A percentile compares a stretch with the other conserved stretches of the same genome.
These are phyloP conservation scores for Crematogaster levior DNA, from an alignment of 2,888 invertebrate genomes.

Conservation along the genomic window DNA sequence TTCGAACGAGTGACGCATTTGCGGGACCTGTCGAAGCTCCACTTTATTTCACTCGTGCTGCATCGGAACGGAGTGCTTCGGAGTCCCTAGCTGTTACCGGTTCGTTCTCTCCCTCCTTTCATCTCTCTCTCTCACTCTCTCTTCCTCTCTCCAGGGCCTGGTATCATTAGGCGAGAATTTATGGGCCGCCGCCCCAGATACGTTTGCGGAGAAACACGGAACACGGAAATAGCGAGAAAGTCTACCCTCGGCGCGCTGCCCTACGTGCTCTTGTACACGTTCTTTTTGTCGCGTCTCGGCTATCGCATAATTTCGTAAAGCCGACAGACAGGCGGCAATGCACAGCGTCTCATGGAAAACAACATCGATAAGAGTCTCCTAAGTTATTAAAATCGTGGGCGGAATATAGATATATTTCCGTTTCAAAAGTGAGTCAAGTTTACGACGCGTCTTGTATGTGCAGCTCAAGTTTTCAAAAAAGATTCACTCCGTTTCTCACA, in stretches of 20 bases:
- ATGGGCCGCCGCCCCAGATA: conserved; percentile 61
- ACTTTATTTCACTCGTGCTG: conserved; percentile 44
- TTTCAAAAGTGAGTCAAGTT: conserved; percentile 70
- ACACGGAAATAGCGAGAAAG: conserved; percentile 55
- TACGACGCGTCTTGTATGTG: neutral
- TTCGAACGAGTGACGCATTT: conserved; percentile 25
- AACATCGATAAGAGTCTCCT: conserved; percentile 11
- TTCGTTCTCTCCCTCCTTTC: neutral
- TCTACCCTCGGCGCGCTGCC: conserved; percentile 9
- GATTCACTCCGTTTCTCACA: neutral
- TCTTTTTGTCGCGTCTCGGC: conserved; percentile 6
- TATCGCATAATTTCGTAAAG: conserved; percentile 61
- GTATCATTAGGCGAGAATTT: conserved; percentile 66
- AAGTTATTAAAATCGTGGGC: conserved; percentile 46
- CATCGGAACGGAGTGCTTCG: conserved; percentile 33
- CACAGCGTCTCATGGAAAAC: neutral
- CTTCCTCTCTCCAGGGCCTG: neutral
- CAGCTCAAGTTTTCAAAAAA: conserved; percentile 17
- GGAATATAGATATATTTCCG: conserved; percentile 55
- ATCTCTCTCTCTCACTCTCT: neutral
- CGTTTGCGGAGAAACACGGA: conserved; percentile 58
- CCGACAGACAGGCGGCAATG: neutral
- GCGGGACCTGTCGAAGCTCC: conserved; percentile 43
- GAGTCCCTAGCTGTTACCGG: neutral
- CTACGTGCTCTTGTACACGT: neutral